Evolutionary conservation across 2,888 invertebrate genomes (phyloP).

Genomic region (Hemistola chrysoprasaria): DNA sequence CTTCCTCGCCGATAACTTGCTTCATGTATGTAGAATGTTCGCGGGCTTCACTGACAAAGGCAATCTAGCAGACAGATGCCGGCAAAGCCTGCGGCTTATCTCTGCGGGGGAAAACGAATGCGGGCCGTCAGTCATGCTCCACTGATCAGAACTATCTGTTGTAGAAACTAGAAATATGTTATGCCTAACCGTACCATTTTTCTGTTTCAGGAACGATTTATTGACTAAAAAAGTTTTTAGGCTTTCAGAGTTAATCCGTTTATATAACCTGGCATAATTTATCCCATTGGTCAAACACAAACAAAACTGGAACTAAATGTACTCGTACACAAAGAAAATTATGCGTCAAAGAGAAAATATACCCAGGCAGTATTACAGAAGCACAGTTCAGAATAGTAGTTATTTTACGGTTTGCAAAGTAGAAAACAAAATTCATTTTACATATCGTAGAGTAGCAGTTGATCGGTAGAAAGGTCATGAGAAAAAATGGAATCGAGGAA

Average conservation of each 20-base stretch:
- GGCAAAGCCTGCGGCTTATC: conserved; percentile 43
- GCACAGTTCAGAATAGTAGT: too few species aligned
- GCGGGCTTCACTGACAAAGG: conserved; percentile 40
- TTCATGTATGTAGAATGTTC: conserved; percentile 37
- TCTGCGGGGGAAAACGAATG: conserved; percentile 40
- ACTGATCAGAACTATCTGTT: too few species aligned
- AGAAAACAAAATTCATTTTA: conserved; percentile 30
- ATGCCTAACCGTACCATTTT: too few species aligned
- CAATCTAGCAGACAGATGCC: conserved; percentile 42
- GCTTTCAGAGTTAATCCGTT: too few species aligned
- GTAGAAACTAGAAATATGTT: too few species aligned
- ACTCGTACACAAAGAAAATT: too few species aligned
- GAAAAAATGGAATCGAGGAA: conserved; percentile 39
- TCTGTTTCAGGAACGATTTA: too few species aligned
- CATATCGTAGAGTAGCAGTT: conserved; percentile 31
- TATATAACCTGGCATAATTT: too few species aligned
- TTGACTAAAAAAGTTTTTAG: too few species aligned
- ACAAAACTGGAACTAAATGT: too few species aligned
- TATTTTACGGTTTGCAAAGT: conserved; percentile 24
- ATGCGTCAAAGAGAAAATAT: conserved; percentile 28
- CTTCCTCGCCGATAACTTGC: conserved; percentile 45
- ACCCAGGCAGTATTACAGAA: too few species aligned
- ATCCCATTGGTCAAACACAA: too few species aligned
- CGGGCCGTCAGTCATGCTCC: conserved; percentile 40
- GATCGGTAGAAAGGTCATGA: neutral